Evolutionary conservation across 2,888 invertebrate species (phyloP), one percentile per base, ranked within the genome.

Genomic region (Mimachlamys varia): DNA sequence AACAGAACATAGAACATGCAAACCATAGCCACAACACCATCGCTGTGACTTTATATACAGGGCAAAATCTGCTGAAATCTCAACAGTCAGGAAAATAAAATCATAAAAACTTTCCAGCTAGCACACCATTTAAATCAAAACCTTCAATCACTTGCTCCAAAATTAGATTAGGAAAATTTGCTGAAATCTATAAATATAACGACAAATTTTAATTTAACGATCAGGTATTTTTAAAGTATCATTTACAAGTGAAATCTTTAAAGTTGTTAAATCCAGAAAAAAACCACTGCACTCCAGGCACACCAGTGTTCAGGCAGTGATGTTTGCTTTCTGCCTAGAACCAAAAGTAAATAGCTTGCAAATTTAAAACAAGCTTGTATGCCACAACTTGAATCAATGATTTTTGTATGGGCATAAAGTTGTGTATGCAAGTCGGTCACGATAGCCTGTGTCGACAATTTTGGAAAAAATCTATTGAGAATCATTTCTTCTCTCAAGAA

Each of bases 361-460:
- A 76, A 33, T 76, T 76, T 76, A 76, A 27, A 76, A 27, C 17
- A 33, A 76, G 76, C 33, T 76, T 27, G 76, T 33, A 76, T 33
- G 27, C 33, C 33, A 76, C 76, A 76, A 76, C 76, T 76, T 58
- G 33, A 76, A 76, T 76, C 76, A 76, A 76, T 76, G 76, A 76
- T 76, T 76, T 76, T 76, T 76, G 76, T 33, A 76, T 22, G 76
- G 76, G 76, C 7, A 58, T 58, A 58, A 58, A 58, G 58, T 76
- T 76, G 27, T 76, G 76, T 22, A 27, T 76, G 76, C 33, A 33
- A 76, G 76, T 13, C 22, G 27, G 76, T 76, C 76, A 76, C 76
- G 76, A 33, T 33, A 76, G 27, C 76, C 76, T 33, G 19, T 7
- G 76, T 53, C 53, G 53, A 53, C 53, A 53, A 19, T 53, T 53